A percentile compares a stretch with the other conserved stretches of the same genome.
phyloP scores from a whole-genome alignment of 2,113 vertebrate genomes.

The Callipepla californica region DNA sequence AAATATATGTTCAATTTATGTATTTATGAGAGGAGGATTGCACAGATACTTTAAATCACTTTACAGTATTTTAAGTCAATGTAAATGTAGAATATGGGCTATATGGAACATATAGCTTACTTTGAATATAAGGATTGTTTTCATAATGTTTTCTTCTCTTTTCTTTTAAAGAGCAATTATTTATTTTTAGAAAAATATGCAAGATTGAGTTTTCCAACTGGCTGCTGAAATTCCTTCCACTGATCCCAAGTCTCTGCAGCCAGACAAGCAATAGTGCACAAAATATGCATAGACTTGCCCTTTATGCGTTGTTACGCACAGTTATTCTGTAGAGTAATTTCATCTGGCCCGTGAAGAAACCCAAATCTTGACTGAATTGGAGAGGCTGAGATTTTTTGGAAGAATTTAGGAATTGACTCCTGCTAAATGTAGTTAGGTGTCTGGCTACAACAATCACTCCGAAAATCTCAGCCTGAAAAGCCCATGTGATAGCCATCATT shows the following conservation, averaged over 20 bases:
- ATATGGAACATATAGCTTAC: not conserved
- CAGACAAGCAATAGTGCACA: not conserved
- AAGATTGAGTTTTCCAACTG: not conserved
- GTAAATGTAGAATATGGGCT: not conserved
- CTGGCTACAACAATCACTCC: not conserved
- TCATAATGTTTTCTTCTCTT: not conserved
- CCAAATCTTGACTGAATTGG: not conserved
- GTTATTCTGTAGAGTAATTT: not conserved
- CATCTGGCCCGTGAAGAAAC: not conserved
- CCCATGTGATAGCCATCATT: not conserved
- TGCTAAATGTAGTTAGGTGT: not conserved
- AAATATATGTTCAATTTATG: not conserved
- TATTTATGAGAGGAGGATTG: not conserved
- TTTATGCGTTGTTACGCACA: not conserved
- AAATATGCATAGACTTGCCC: not conserved
- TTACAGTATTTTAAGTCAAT: not conserved
- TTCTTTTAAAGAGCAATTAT: not conserved
- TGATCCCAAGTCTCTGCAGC: not conserved
- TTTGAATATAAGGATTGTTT: not conserved
- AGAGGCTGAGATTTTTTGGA: not conserved
- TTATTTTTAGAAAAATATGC: conserved; percentile 13
- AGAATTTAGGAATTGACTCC: not conserved
- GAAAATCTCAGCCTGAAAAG: not conserved
- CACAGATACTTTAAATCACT: not conserved
- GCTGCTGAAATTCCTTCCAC: not conserved